Conservation (phyloP, 2,888 invertebrate species). For the Sycophila texana region DNA sequence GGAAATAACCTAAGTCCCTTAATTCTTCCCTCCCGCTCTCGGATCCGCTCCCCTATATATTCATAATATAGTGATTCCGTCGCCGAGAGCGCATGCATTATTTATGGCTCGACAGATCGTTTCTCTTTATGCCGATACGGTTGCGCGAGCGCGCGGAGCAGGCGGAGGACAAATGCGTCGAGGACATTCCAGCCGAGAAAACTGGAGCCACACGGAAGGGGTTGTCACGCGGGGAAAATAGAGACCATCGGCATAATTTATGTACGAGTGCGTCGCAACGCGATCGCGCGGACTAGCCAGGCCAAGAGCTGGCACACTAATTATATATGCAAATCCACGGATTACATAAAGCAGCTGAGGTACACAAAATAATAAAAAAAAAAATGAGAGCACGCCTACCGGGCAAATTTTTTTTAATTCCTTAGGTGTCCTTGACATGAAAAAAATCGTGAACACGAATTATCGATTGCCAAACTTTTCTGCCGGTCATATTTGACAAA, state of each 20-base stretch:
- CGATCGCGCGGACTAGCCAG: background rate
- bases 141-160: background rate
- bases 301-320: background rate
- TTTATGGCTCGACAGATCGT: slow-evolving; percentile 52
- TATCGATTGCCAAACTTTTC: no score
- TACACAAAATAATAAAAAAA: no score
- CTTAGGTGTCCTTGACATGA: no score
- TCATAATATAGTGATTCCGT: slow-evolving; percentile 40
- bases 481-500: no score
- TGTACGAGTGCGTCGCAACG: slow-evolving; percentile 5
- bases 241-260: slow-evolving; percentile 41
- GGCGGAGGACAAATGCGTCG: background rate
- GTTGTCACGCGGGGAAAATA: background rate
- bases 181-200: slow-evolving; percentile 32
- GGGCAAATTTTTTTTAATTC: no score
- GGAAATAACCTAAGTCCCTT: background rate
- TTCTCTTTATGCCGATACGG: slow-evolving; percentile 47
- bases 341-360: no score
- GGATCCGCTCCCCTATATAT: slow-evolving; percentile 14
- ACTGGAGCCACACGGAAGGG: background rate
- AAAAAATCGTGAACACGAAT: no score
- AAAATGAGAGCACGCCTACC: no score
- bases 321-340: no score
- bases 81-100: slow-evolving; percentile 51
- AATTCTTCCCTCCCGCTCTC: slow-evolving; percentile 17